Evolutionary conservation across 1,140 invertebrate genomes (phyloP).

Genomic region (Hydropsyche tenuis): DNA sequence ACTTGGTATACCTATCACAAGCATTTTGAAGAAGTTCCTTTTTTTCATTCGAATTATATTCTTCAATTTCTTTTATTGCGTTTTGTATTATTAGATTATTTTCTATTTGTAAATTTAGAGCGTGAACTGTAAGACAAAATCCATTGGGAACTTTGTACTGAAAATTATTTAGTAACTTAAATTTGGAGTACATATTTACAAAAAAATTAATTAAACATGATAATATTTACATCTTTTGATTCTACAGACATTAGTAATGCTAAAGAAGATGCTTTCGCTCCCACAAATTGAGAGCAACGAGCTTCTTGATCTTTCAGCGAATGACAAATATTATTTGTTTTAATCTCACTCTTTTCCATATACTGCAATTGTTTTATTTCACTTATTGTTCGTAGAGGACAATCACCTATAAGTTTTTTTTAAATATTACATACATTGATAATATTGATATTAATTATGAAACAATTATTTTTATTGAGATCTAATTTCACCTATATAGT

Average conservation of each 20-base stretch:
- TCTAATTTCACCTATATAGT: conserved; percentile 34
- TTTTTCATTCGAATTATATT: conserved; percentile 54
- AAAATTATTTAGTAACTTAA: conserved; percentile 19
- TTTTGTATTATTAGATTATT: conserved; percentile 54
- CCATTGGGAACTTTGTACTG: conserved; percentile 65
- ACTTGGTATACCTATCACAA: conserved; percentile 56
- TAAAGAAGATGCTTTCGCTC: conserved; percentile 76
- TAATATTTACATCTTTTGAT: conserved; percentile 54
- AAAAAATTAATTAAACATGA: background rate
- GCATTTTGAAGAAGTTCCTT: conserved; percentile 55
- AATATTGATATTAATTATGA: no score
- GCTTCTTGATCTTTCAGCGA: conserved; percentile 59
- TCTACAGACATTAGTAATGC: conserved; percentile 65
- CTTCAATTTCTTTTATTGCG: conserved; percentile 55
- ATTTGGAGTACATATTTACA: background rate
- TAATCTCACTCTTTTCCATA: conserved; percentile 28
- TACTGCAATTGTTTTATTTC: conserved; percentile 23
- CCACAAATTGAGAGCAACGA: conserved; percentile 63
- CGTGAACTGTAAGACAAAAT: conserved; percentile 67
- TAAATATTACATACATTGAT: background rate
- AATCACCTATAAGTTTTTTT: conserved; percentile 7
- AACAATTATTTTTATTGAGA: no score
- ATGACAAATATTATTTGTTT: conserved; percentile 52
- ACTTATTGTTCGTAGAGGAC: background rate
- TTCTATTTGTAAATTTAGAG: conserved; percentile 64